Base-by-base conservation (phyloP, 2,113 vertebrate species). In the Halichoeres trimaculatus region DNA sequence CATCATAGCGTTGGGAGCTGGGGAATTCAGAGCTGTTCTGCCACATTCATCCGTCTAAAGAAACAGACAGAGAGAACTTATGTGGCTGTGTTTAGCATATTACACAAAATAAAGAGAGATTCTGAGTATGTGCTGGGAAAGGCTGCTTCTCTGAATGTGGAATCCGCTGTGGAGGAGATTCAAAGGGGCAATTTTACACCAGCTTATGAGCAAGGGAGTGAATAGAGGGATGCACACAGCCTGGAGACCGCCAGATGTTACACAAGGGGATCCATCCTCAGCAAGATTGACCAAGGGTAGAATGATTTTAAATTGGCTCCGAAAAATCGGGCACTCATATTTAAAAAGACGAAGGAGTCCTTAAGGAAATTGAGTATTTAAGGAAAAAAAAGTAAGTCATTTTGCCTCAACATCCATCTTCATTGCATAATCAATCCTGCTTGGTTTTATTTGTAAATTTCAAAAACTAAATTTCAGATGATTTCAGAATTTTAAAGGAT, bases 161-260 rank as follows among this genome's bases (percentile, higher is more conserved):
- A 88, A 81, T 81, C 73, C 26, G 62, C 76, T 78, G 78, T 70
- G 61, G 76, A 78, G 59, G 52, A 71, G 66, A 85, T 89, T 89
- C 86, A 88, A 89, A 90, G 81, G 74, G 72, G 71, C 76, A 89
- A 91, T 90, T 93, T 91, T 89, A 90, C 86, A 90, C 70, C 80
- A 90, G 79, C 86, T 93, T 91, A 88, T 86, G 77, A 89, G 86
- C 70, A 78, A 77, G 75, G 52, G 68, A 86, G 75, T 76, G 81
- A 88, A 88, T 71, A 80, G 81, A 85, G 70, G 83, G 71, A 84
- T 78, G 76, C 61, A 71, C 58, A 24, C 40, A 62, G 74, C 66
- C 84, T 64, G 66, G 88, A 92, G 81, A 86, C 69, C 41, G 59
- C 74, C 81, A 83, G 83, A 89, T 86, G 83, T 85, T 81, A 65